Conservation (phyloP, 1,140 invertebrate species). For the Orius insidiosus region DNA sequence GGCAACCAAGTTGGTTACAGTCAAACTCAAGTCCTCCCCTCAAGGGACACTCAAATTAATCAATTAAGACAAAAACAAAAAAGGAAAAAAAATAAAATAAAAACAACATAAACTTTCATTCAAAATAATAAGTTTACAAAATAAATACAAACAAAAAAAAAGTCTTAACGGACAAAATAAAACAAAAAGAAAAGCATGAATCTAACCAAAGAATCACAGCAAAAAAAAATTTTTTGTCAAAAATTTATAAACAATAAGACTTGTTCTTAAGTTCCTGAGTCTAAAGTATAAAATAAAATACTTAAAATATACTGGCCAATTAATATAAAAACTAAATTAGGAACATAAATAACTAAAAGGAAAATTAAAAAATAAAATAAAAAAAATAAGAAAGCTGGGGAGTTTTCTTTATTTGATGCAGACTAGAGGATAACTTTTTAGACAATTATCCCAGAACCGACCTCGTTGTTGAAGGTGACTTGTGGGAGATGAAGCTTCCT, state of each 20-base stretch:
- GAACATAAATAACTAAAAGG: slow-evolving; percentile 5
- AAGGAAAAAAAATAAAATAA: too few relatives aligned
- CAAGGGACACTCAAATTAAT: slow-evolving; percentile 7
- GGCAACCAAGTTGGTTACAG: too few relatives aligned
- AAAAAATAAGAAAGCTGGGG: slow-evolving; percentile 2
- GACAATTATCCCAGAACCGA: slow-evolving; percentile 45
- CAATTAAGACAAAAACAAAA: not conserved
- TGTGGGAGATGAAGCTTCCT: slow-evolving; percentile 50
- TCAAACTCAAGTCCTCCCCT: slow-evolving; percentile 4
- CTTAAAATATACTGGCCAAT: not conserved
- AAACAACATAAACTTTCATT: slow-evolving; percentile 17
- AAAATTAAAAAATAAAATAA: slow-evolving; percentile 6
- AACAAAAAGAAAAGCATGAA: slow-evolving; percentile 20
- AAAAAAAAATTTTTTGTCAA: slow-evolving; percentile 12
- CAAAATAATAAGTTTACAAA: slow-evolving; percentile 4
- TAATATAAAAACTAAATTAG: slow-evolving; percentile 4
- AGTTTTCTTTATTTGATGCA: not conserved
- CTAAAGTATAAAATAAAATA: slow-evolving; percentile 13
- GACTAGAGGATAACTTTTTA: slow-evolving; percentile 2
- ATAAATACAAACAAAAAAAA: slow-evolving; percentile 18
- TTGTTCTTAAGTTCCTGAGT: slow-evolving; percentile 8
- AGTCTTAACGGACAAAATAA: slow-evolving; percentile 16
- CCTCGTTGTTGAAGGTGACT: slow-evolving; percentile 70
- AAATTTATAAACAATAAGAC: slow-evolving; percentile 12
- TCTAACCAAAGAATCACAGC: slow-evolving; percentile 22